These are phyloP conservation scores for Podarcis siculus DNA, from an alignment of 2,797 vertebrate genomes.

Conservation along the genomic window DNA sequence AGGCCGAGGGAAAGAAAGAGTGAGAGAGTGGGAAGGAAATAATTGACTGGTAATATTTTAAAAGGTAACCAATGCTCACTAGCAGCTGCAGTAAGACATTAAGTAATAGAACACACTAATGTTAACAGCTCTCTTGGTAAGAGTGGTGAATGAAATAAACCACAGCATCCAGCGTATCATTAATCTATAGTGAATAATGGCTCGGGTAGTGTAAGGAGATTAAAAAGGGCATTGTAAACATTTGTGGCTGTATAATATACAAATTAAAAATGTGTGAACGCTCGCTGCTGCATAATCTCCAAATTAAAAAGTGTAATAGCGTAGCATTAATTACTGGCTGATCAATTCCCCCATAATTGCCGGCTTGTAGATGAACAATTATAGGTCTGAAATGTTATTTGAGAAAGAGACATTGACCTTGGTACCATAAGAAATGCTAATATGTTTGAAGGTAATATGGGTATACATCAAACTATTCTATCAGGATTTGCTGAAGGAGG, in stretches of 20 bases:
- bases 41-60: conserved; percentile 75
- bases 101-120: conserved; percentile 83
- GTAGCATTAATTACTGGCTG: conserved; percentile 84
- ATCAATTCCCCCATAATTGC: conserved; percentile 85
- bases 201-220: conserved; percentile 83
- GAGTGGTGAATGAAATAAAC: conserved; percentile 83
- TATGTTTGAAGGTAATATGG: conserved; percentile 77
- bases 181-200: conserved; percentile 85
- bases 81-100: conserved; percentile 82
- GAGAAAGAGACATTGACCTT: conserved; percentile 86
- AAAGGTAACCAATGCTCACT: conserved; percentile 80
- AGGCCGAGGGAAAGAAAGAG: not conserved
- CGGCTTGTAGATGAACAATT: conserved; percentile 85
- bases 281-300: conserved; percentile 86
- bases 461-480: conserved; percentile 72
- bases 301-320: conserved; percentile 88
- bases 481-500: conserved; percentile 60
- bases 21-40: conserved; percentile 44
- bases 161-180: conserved; percentile 78
- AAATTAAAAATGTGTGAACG: conserved; percentile 85
- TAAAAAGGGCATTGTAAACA: conserved; percentile 89
- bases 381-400: conserved; percentile 83
- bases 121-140: conserved; percentile 84
- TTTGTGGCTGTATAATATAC: conserved; percentile 88
- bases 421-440: conserved; percentile 81